Base-by-base conservation (phyloP, 2,888 invertebrate genomes). In the Apotomis betuletana region DNA sequence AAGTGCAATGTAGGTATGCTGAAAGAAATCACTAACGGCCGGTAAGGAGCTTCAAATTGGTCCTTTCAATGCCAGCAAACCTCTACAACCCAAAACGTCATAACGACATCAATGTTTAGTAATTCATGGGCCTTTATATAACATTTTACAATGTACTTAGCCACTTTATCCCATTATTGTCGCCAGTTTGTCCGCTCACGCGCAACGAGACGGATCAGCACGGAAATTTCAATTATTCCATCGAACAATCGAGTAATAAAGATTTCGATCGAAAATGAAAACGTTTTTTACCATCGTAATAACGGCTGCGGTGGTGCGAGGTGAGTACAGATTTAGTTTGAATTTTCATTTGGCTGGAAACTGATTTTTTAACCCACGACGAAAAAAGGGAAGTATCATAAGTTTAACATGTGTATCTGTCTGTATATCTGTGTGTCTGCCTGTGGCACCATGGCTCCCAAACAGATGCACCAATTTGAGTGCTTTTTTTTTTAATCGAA, bases 21-120 rank as follows among this genome's bases (percentile, higher is more conserved):
- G 54, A 65, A 64, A 63, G 54, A 63, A 65, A 65, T 27, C 52
- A 59, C 68, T 52, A 44, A 59, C 65, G 8, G 64, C 65, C 60
- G 64, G 70, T 59, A 70, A 70, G 70, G 51, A 15, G 15, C 13
- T 52, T 46, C 59, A 59, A 70, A 65, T 70, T 70, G 60, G 15
- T 54, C 60, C 68, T 60, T 65, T 65, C 70, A 70, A 70, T 70
- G 70, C 70, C 65, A 65, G 64, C 44, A 15, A 15, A 55, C n/a
- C 0, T 5, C 8, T 57, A n/a, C n/a, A 65, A 57, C 3, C 36
- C 27, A 46, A 57, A 65, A 65, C 9, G 65, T 57, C 65, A 57
- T 27, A 65, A 46, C 55, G 9, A 44, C 65, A 9, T 55, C 36
- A 44, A 44, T 36, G 13, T 9, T 27, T 27, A 46, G 12, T 27